phyloP scores from a whole-genome alignment of 2,113 vertebrate genomes.

The Seriola quinqueradiata region DNA sequence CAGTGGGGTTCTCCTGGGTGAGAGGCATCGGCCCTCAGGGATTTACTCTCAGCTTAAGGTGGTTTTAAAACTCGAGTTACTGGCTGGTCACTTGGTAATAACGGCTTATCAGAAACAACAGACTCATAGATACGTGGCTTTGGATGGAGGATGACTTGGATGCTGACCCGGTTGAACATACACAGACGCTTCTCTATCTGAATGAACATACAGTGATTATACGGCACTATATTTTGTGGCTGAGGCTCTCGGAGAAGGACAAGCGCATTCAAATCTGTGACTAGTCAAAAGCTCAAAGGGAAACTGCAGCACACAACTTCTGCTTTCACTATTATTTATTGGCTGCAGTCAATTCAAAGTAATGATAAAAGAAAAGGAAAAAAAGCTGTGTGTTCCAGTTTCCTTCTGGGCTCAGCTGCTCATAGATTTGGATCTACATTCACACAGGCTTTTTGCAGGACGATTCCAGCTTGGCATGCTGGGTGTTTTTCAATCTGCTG shows the following conservation, averaged over 20 bases:
- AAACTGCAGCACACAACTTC: constrained; percentile 34
- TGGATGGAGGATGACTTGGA: neutral
- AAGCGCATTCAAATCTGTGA: constrained; percentile 15
- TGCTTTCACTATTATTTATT: constrained; percentile 38
- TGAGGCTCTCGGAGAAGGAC: neutral
- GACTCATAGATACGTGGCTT: neutral
- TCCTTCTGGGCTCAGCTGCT: constrained; percentile 12
- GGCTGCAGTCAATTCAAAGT: constrained; percentile 26
- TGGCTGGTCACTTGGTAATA: constrained; percentile 37
- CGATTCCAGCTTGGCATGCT: constrained; percentile 1
- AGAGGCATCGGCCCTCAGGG: constrained; percentile 46
- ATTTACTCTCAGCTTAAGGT: constrained; percentile 66
- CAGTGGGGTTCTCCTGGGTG: constrained; percentile 1
- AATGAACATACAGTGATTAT: neutral
- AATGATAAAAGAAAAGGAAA: constrained; percentile 6
- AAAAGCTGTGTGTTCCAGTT: constrained; percentile 26
- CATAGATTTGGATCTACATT: constrained; percentile 12
- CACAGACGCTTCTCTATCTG: neutral
- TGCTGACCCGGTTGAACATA: constrained; percentile 25
- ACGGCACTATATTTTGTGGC: neutral
- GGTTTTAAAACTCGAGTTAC: constrained; percentile 42
- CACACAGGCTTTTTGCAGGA: neutral
- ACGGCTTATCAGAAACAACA: constrained; percentile 45
- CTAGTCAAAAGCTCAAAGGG: neutral
- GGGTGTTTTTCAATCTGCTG: constrained; percentile 14